Evolutionary conservation across 1,140 invertebrate genomes (phyloP).

Genomic region (Polyergus mexicanus): DNA sequence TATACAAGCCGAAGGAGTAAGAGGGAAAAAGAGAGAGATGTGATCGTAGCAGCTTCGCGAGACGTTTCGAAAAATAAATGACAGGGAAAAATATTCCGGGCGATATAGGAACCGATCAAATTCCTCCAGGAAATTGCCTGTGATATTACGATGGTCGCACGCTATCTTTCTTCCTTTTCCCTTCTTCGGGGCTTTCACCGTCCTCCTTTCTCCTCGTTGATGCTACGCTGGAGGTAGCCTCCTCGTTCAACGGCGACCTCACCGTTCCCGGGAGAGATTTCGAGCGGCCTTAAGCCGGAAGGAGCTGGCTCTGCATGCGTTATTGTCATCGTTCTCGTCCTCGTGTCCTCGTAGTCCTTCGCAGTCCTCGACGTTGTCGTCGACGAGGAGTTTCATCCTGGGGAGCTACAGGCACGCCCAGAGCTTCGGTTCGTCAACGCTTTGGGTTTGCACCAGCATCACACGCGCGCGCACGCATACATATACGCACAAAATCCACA

Average conservation of each 20-base stretch:
- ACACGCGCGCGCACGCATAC: not conserved
- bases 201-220: not conserved
- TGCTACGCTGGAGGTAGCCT: slow-evolving; percentile 41
- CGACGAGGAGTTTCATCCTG: slow-evolving; percentile 26
- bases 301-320: slow-evolving; percentile 60
- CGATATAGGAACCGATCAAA: slow-evolving; percentile 79
- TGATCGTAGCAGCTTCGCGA: slow-evolving; percentile 73
- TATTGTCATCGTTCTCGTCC: slow-evolving; percentile 62
- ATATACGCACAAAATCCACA: not conserved
- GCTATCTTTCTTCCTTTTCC: not conserved
- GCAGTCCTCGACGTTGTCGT: slow-evolving; percentile 32
- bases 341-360: not conserved
- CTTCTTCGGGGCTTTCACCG: not conserved
- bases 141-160: slow-evolving; percentile 79
- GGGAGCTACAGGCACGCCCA: slow-evolving; percentile 5
- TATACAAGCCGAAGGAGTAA: not conserved
- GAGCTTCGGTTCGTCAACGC: slow-evolving; percentile 37
- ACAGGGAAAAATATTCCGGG: slow-evolving; percentile 79
- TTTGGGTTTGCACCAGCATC: slow-evolving; percentile 56
- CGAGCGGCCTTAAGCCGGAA: slow-evolving; percentile 53
- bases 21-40: slow-evolving; percentile 57
- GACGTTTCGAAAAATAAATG: slow-evolving; percentile 78
- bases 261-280: slow-evolving; percentile 56
- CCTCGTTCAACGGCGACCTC: slow-evolving; percentile 59
- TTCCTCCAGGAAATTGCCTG: slow-evolving; percentile 81